These are phyloP conservation scores for Mesochorus sp. DNA, from an alignment of 2,888 invertebrate genomes.

Conservation along the genomic window DNA sequence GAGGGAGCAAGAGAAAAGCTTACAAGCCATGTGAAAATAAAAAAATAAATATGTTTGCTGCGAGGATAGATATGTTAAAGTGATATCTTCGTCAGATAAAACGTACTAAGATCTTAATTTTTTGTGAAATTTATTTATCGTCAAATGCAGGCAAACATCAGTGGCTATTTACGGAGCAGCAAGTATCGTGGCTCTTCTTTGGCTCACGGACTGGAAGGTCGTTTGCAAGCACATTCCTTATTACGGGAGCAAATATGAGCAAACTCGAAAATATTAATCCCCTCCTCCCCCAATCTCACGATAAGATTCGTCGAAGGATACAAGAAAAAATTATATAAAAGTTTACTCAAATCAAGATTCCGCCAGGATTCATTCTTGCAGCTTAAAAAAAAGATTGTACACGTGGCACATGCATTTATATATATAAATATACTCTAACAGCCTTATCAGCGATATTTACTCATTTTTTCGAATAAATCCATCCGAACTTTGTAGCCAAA, in stretches of 20 bases:
- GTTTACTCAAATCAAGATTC: background rate
- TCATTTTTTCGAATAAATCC: background rate
- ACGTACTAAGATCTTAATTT: background rate
- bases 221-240: constrained; percentile 72
- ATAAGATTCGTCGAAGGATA: background rate
- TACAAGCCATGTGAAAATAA: background rate
- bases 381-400: too few species aligned
- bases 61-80: constrained; percentile 1
- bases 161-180: constrained; percentile 66
- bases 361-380: background rate
- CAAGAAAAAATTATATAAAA: background rate
- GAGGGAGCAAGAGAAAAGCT: background rate
- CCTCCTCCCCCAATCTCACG: background rate
- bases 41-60: background rate
- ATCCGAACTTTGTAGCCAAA: background rate
- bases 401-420: too few species aligned
- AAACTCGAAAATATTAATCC: constrained; percentile 56
- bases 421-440: background rate
- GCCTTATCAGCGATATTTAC: background rate
- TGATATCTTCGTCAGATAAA: background rate
- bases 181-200: constrained; percentile 62
- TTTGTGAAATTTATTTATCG: background rate
- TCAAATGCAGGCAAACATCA: constrained; percentile 70
- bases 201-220: constrained; percentile 73
- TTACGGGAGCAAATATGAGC: constrained; percentile 71